phyloP scores from a whole-genome alignment of 2,888 invertebrate species.

The Apamea sordens region DNA sequence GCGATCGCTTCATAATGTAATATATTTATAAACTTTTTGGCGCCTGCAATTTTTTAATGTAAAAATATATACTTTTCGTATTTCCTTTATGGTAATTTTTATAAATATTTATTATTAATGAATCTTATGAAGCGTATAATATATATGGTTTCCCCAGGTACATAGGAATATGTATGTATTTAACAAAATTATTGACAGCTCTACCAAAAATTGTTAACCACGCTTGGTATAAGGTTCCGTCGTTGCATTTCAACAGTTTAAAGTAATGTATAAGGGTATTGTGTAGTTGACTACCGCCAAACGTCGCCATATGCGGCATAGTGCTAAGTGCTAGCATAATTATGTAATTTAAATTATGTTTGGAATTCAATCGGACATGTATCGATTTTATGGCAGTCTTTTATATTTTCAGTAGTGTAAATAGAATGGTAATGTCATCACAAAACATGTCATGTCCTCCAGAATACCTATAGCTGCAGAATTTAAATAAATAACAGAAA shows the following conservation, averaged over 20 bases:
- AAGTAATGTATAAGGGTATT: constrained; percentile 59
- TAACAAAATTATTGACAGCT: constrained; percentile 69
- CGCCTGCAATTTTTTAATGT: constrained; percentile 32
- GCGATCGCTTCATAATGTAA: constrained; percentile 47
- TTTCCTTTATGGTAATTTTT: constrained; percentile 25
- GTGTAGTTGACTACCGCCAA: constrained; percentile 65
- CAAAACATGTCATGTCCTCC: not conserved
- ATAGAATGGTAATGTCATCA: not conserved
- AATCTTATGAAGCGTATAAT: constrained; percentile 42
- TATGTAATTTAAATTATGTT: constrained; percentile 27
- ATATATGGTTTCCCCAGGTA: constrained; percentile 43
- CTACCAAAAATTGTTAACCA: constrained; percentile 73
- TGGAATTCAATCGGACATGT: constrained; percentile 46
- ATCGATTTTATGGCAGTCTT: constrained; percentile 30
- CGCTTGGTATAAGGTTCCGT: constrained; percentile 69
- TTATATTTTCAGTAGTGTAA: not conserved
- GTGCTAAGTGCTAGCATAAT: constrained; percentile 37
- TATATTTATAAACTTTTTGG: constrained; percentile 18
- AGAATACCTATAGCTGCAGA: not conserved
- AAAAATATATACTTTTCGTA: constrained; percentile 30
- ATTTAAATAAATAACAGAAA: not conserved
- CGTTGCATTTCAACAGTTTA: constrained; percentile 64
- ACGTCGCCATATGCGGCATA: constrained; percentile 55
- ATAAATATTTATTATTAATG: constrained; percentile 38
- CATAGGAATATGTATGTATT: constrained; percentile 62